Evolutionary conservation across 2,113 vertebrate species (phyloP), one percentile per base, ranked within the genome.

Genomic region (Sapajus apella): DNA sequence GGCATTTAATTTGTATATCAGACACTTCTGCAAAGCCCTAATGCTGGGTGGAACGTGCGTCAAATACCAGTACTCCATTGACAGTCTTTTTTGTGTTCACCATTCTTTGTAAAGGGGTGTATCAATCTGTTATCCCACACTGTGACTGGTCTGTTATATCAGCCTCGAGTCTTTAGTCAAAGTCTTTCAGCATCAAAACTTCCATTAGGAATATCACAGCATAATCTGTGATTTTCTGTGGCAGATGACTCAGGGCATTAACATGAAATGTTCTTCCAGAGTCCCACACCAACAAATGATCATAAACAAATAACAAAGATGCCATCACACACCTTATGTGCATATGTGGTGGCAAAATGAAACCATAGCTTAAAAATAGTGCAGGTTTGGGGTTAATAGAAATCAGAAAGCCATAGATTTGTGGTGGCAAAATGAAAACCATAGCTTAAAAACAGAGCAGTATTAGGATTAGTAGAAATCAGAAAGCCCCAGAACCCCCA

Each of bases 211-310:
- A 4, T 72, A 91, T 95, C 93, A 91, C n/a, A 93, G 52, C n/a
- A 30, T 86, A 73, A 68, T 82, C 35, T 35, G 56, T 85, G 85
- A 89, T 97, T 66, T 82, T 87, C 84, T 64, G 3, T 92, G 89
- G 81, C 91, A 96, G 72, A 61, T 90, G 81, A 58, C 85, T 88
- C 13, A 12, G 79, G 61, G 89, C 40, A 70, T 93, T 55, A 66
- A 52, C 56, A 20, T 47, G 64, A 85, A 84, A 40, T 77, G 72
- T 56, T 90, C 87, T 88, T 68, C 35, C n/a, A 86, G 58, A 82
- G n/a, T 85, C 16, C 52, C 2, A 37, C 8, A 23, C 52, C 58
- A 55, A 5, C 17, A 58, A 50, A 40, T 43, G 76, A 73, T 45
- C 18, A 5, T 45, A n/a, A 32, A 25, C 72, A 8, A 4, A 5